phyloP scores from a whole-genome alignment of 2,888 invertebrate genomes.

The Temnothorax rugatulus region DNA sequence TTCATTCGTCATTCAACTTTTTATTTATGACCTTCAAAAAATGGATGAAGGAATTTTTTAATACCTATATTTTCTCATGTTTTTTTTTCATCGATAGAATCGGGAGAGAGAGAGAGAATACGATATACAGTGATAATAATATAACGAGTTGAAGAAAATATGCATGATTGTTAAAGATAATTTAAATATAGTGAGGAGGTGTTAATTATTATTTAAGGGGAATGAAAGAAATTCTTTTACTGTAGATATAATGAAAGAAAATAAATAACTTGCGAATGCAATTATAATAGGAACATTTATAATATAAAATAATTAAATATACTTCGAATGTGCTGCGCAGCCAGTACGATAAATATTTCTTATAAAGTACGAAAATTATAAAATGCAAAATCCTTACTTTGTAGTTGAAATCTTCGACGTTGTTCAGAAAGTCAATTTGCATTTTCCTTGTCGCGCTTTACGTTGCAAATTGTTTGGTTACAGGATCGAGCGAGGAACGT shows the following conservation, averaged over 20 bases:
- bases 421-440: slow-evolving; percentile 12
- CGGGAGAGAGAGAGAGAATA: neutral
- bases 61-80: neutral
- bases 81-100: neutral
- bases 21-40: slow-evolving; percentile 13
- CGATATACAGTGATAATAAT: neutral
- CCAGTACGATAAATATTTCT: neutral
- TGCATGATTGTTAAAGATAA: neutral
- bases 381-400: neutral
- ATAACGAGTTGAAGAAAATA: neutral
- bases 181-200: neutral
- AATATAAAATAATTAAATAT: neutral
- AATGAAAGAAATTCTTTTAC: neutral
- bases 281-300: neutral
- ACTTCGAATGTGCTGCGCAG: neutral
- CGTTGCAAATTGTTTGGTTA: slow-evolving; percentile 68
- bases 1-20: slow-evolving; percentile 6
- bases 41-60: slow-evolving; percentile 8
- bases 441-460: neutral
- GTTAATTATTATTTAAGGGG: neutral
- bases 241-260: neutral
- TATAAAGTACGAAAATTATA: neutral
- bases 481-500: slow-evolving; percentile 95
- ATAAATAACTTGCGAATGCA: slow-evolving; percentile 10
- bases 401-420: neutral